phyloP scores from a whole-genome alignment of 2,113 vertebrate genomes.

The Pterocles gutturalis region DNA sequence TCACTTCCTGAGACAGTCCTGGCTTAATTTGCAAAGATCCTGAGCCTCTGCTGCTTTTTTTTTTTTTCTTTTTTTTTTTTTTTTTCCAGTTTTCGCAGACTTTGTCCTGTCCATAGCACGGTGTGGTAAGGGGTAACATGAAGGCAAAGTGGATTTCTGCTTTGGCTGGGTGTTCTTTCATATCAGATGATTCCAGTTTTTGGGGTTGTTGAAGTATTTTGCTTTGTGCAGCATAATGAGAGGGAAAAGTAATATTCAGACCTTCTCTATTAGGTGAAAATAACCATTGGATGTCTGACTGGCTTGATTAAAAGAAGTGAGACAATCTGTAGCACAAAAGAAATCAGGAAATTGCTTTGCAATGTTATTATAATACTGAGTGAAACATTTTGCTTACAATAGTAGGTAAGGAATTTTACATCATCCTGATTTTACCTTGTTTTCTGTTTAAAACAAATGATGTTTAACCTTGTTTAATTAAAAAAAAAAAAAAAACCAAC shows the following conservation, averaged over 20 bases:
- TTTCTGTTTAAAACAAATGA: background rate
- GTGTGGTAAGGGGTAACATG: background rate
- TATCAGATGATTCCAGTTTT: background rate
- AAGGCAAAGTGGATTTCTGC: constrained; percentile 46
- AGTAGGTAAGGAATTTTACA: background rate
- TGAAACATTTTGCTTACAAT: background rate
- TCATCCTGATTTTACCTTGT: background rate
- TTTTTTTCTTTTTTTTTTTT: background rate
- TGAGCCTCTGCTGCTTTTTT: background rate
- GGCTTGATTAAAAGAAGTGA: constrained; percentile 6
- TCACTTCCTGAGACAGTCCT: background rate
- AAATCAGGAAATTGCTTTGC: background rate
- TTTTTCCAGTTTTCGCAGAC: background rate
- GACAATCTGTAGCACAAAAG: background rate
- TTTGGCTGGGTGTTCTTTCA: background rate
- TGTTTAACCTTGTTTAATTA: background rate
- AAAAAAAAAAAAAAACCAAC: background rate
- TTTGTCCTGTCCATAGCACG: background rate
- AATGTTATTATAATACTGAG: background rate
- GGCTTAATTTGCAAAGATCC: background rate
- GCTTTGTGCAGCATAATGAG: background rate
- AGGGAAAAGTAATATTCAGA: background rate
- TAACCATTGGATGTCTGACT: background rate
- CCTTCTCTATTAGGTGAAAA: constrained; percentile 20
- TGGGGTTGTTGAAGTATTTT: constrained; percentile 12